Conservation (phyloP, 2,797 vertebrate species). For the Parauchenoglanis punctatus region DNA sequence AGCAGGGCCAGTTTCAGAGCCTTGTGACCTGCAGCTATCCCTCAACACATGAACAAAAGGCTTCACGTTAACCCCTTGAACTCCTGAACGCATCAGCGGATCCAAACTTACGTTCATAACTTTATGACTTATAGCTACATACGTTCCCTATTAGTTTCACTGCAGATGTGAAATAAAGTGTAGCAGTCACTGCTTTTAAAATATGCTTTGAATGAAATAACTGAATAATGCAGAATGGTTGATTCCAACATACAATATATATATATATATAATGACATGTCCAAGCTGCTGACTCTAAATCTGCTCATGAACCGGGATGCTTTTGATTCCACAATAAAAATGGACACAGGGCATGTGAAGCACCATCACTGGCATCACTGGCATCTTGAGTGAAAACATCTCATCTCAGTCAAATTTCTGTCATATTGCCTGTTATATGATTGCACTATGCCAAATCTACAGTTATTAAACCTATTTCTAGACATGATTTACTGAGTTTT, state of each 20-base stretch:
- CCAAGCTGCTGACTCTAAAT: background rate
- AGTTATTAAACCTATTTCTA: background rate
- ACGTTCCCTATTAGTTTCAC: background rate
- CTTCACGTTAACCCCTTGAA: background rate
- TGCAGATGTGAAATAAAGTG: background rate
- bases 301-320: background rate
- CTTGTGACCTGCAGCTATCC: conserved; percentile 1
- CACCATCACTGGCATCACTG: background rate
- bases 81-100: background rate
- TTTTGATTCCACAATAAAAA: background rate
- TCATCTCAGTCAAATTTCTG: background rate
- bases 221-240: background rate
- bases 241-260: background rate
- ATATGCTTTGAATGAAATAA: background rate
- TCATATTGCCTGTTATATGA: background rate
- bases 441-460: background rate
- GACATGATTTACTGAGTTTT: background rate
- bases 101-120: background rate
- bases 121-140: background rate
- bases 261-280: background rate
- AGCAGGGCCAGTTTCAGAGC: background rate
- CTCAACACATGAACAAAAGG: background rate
- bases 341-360: background rate
- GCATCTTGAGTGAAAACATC: background rate
- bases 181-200: background rate